Evolutionary conservation across 2,888 invertebrate species (phyloP), one percentile per base, ranked within the genome.

Genomic region (Microdon myrmicae): DNA sequence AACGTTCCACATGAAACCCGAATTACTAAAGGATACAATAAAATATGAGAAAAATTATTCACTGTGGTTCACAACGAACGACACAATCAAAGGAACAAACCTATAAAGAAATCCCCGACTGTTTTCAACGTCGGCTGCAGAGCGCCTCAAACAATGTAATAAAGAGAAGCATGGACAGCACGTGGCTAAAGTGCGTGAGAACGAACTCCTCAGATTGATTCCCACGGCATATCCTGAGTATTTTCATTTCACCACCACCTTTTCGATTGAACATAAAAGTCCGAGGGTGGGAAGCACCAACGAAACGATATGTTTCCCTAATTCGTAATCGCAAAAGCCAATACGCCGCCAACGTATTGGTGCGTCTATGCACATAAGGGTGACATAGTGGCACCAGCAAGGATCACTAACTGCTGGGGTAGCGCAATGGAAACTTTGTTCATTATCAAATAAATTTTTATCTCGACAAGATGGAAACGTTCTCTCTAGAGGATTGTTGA

Each of bases 161-260:
- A 53, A 64, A 41, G 28, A 26, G 70, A 68, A 74, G 72, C 71
- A 69, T 72, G 75, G 69, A 69, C 71, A 71, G 76, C 78, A 79
- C 78, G 78, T 79, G 78, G 68, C 71, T 70, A 74, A 71, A 72
- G 71, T 75, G 75, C 79, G 78, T 79, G 78, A 78, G 78, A 79
- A 79, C 73, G 73, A 71, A 58, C 67, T 70, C 71, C 71, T 68
- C 72, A 75, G 73, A 77, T 74, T 72, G 74, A 75, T 78, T 78
- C 78, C 74, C 74, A 74, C 74, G 74, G 70, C 68, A 68, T 68
- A 49, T 37, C 17, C 25, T 41, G 34, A 39, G 12, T n/a, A 64
- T 37, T 26, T 47, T 38, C 9, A 34, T 38, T 9, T 51, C 19
- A 10, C 14, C 38, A 45, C 39, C 23, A 58, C 64, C 45, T 51